These are phyloP conservation scores for Limosa lapponica DNA, from an alignment of 2,797 vertebrate genomes.

Conservation along the genomic window DNA sequence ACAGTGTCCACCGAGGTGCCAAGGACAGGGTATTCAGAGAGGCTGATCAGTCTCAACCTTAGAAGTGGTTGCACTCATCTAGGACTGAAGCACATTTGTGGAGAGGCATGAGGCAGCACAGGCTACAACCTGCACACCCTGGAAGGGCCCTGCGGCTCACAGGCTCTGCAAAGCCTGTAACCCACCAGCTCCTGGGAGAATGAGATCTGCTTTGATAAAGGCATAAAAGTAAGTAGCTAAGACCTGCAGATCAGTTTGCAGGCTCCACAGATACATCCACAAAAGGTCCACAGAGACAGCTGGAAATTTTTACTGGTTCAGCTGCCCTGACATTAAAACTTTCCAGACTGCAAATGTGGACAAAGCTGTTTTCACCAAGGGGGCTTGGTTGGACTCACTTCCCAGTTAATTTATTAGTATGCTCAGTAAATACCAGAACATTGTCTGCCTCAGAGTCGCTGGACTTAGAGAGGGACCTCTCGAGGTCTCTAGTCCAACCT, in stretches of 20 bases:
- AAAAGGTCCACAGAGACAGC: not conserved
- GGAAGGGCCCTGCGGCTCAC: not conserved
- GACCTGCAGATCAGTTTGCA: not conserved
- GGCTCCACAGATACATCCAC: not conserved
- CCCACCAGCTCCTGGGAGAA: not conserved
- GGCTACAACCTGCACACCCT: not conserved
- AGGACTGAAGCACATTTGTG: not conserved
- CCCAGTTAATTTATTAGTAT: not conserved
- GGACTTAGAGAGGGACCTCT: not conserved
- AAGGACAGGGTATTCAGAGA: not conserved
- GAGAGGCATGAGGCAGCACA: not conserved
- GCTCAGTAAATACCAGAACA: not conserved
- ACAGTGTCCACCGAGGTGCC: not conserved
- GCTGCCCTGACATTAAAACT: not conserved
- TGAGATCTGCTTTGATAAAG: not conserved
- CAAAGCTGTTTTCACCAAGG: accelerated
- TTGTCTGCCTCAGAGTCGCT: not conserved
- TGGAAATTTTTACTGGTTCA: not conserved
- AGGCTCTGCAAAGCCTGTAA: not conserved
- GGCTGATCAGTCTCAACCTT: not conserved
- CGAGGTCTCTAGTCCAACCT: not conserved
- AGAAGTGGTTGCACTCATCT: not conserved
- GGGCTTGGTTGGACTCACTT: not conserved
- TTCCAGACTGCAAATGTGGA: not conserved
- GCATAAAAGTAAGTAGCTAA: not conserved